Evolutionary conservation across 2,797 vertebrate species (phyloP).

Genomic region (Sebastes nivosus): DNA sequence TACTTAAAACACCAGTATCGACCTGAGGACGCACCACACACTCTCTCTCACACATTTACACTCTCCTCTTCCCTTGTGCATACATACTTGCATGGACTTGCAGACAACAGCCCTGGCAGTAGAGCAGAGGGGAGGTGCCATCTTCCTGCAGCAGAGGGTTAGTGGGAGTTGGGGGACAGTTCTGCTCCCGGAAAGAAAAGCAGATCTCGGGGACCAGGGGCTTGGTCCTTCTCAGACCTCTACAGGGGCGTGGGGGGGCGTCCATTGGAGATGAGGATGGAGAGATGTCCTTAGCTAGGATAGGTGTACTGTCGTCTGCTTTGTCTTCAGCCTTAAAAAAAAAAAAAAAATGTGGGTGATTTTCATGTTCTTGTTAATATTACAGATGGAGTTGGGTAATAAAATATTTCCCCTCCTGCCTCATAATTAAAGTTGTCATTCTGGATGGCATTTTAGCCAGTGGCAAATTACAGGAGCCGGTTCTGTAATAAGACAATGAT

Average conservation of each 20-base stretch:
- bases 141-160: conserved; percentile 93
- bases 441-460: neutral
- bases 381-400: neutral
- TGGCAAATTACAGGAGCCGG: neutral
- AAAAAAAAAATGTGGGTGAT: neutral
- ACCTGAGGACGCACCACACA: neutral
- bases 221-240: conserved; percentile 81
- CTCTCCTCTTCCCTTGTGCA: neutral
- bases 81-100: conserved; percentile 96
- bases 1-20: neutral
- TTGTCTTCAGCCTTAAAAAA: conserved; percentile 86
- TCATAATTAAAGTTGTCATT: neutral
- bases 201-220: conserved; percentile 97
- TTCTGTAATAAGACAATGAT: neutral
- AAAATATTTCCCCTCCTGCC: neutral
- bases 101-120: conserved; percentile 89
- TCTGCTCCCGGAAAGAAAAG: conserved; percentile 93
- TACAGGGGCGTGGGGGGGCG: neutral
- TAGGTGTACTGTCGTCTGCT: conserved; percentile 55
- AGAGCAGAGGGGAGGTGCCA: conserved; percentile 91
- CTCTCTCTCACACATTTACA: neutral
- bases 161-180: conserved; percentile 88
- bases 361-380: neutral
- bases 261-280: conserved; percentile 20
- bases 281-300: conserved; percentile 6